Percentiles rank a stretch among this genome's conserved stretches.
Conservation (phyloP, 2,888 invertebrate species). For the Eurytoma adleriae region DNA sequence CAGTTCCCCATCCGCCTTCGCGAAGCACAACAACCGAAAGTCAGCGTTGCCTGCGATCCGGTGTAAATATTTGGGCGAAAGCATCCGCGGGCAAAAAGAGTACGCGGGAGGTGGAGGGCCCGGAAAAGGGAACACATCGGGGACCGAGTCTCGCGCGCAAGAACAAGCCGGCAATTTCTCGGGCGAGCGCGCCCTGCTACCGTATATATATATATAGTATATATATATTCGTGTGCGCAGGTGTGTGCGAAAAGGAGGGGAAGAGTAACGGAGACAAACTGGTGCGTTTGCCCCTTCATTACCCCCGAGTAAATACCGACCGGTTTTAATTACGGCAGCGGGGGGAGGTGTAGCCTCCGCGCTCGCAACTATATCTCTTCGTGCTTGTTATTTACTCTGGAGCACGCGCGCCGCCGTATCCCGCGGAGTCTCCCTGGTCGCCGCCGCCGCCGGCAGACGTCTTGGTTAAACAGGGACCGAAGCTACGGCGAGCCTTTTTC, state of each 20-base stretch:
- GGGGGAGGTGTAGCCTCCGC: slow-evolving; percentile 53
- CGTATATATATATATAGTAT: too few relatives aligned
- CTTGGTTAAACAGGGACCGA: slow-evolving; percentile 66
- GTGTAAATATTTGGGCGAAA: background rate
- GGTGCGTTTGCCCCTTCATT: slow-evolving; percentile 74
- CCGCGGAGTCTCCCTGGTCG: slow-evolving; percentile 64
- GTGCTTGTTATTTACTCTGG: slow-evolving; percentile 71
- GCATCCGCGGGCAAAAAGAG: background rate
- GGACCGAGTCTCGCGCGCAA: background rate
- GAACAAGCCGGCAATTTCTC: slow-evolving; percentile 5
- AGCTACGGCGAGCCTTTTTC: background rate
- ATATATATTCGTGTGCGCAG: background rate
- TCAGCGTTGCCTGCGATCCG: background rate
- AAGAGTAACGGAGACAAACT: slow-evolving; percentile 73
- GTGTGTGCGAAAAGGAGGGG: background rate
- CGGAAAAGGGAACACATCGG: background rate
- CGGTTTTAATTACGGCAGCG: slow-evolving; percentile 73
- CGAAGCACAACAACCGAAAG: too few relatives aligned
- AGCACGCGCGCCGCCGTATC: slow-evolving; percentile 62
- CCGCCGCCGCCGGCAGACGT: background rate
- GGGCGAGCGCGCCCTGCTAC: background rate
- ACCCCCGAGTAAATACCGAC: slow-evolving; percentile 73
- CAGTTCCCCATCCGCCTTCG: too few relatives aligned
- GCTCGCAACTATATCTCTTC: slow-evolving; percentile 67
- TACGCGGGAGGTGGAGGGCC: background rate